These are phyloP conservation scores for Propithecus perrieri DNA, from an alignment of 2,797 vertebrate genomes.

Conservation along the genomic window DNA sequence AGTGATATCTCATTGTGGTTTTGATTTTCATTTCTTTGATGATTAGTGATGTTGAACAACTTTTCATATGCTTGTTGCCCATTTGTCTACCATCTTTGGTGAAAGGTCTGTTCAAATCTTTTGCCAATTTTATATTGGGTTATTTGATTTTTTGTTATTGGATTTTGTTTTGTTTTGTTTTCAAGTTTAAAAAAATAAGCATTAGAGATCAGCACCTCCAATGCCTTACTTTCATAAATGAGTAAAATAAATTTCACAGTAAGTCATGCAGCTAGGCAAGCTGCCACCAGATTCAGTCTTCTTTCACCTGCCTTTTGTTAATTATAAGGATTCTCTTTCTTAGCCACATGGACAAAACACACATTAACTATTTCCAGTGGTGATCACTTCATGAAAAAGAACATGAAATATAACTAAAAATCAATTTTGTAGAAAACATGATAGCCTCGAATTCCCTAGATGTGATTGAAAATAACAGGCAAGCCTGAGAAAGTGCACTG, in stretches of 20 bases:
- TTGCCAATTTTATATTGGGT: neutral
- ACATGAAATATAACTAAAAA: neutral
- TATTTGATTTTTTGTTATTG: neutral
- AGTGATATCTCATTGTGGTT: neutral
- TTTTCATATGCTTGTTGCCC: neutral
- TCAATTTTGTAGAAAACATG: neutral
- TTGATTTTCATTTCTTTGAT: neutral
- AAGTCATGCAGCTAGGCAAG: neutral
- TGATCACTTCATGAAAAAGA: constrained; percentile 34
- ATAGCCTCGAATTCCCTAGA: neutral
- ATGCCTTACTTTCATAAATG: neutral
- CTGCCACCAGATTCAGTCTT: neutral
- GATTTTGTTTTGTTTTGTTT: neutral
- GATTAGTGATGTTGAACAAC: neutral
- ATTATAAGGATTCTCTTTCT: neutral
- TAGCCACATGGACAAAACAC: neutral
- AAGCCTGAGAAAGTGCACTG: neutral
- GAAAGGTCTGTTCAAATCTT: neutral
- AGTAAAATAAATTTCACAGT: neutral
- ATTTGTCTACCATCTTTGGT: neutral
- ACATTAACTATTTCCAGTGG: neutral
- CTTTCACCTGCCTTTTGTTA: neutral
- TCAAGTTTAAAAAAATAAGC: neutral
- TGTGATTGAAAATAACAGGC: neutral
- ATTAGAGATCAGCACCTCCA: neutral